Percentiles rank a stretch among this genome's conserved stretches.
phyloP scores from a whole-genome alignment of 2,113 vertebrate genomes.

The Gracilinanus agilis region DNA sequence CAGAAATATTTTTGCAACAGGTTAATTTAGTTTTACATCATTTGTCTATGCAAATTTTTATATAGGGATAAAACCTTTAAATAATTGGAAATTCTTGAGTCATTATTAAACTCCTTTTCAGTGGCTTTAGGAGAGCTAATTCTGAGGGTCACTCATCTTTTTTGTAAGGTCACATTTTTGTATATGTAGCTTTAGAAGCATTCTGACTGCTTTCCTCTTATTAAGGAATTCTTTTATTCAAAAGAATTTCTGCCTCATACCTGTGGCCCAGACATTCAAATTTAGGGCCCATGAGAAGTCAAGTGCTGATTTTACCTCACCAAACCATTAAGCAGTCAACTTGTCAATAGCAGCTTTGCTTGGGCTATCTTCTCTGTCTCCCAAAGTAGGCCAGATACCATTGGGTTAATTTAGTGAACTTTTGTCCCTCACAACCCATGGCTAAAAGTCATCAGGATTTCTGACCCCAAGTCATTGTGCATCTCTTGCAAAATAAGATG shows the following conservation, averaged over 20 bases:
- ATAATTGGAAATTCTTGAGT: background rate
- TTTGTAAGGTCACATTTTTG: background rate
- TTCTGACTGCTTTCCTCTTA: background rate
- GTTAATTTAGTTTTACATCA: background rate
- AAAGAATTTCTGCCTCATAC: no score
- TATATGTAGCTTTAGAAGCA: background rate
- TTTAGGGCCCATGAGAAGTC: no score
- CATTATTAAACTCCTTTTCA: background rate
- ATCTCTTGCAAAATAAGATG: background rate
- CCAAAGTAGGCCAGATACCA: background rate
- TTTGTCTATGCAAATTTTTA: background rate
- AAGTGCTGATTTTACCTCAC: no score
- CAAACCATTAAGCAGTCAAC: no score
- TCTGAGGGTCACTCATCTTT: background rate
- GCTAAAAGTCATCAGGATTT: background rate
- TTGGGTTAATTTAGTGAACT: background rate
- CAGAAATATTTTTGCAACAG: background rate
- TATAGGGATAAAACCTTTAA: background rate
- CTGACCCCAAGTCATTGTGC: background rate
- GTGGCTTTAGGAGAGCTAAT: background rate
- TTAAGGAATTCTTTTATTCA: background rate
- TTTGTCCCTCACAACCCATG: background rate
- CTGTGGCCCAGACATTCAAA: no score
- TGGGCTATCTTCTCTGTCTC: background rate
- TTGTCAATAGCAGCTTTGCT: background rate